Evolutionary conservation across 2,113 vertebrate genomes (phyloP).

Genomic region (Cathartes aura): DNA sequence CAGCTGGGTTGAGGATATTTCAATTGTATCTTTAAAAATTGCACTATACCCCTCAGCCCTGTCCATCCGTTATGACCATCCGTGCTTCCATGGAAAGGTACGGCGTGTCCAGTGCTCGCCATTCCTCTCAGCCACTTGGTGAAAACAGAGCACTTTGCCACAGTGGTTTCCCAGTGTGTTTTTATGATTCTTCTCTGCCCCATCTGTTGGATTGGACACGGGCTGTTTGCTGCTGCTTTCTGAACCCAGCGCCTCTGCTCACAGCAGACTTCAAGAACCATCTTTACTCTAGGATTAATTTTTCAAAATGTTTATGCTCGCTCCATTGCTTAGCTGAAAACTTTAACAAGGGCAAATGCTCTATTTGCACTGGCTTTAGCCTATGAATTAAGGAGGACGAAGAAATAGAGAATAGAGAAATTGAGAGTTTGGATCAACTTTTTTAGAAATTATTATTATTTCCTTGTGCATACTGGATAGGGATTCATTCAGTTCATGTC

Average conservation of each 20-base stretch:
- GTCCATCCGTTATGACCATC: background rate
- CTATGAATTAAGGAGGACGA: background rate
- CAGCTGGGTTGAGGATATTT: background rate
- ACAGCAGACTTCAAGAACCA: background rate
- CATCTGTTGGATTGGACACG: background rate
- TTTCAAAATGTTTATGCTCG: background rate
- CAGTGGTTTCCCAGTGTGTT: background rate
- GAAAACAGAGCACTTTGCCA: background rate
- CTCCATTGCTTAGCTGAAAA: background rate
- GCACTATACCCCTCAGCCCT: background rate
- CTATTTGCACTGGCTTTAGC: background rate
- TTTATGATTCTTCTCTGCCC: background rate
- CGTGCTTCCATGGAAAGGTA: background rate
- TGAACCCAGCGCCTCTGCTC: background rate
- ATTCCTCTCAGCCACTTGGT: background rate
- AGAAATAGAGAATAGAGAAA: background rate
- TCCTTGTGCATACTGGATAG: background rate
- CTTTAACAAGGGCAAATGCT: background rate
- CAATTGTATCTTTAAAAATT: background rate
- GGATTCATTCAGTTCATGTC: background rate
- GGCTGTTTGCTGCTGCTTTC: background rate
- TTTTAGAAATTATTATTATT: background rate
- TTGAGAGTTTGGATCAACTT: background rate
- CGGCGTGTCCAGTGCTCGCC: rapidly evolving
- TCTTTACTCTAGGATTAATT: background rate